Evolutionary conservation across 2,113 vertebrate genomes (phyloP).

Genomic region (Trinectes maculatus): DNA sequence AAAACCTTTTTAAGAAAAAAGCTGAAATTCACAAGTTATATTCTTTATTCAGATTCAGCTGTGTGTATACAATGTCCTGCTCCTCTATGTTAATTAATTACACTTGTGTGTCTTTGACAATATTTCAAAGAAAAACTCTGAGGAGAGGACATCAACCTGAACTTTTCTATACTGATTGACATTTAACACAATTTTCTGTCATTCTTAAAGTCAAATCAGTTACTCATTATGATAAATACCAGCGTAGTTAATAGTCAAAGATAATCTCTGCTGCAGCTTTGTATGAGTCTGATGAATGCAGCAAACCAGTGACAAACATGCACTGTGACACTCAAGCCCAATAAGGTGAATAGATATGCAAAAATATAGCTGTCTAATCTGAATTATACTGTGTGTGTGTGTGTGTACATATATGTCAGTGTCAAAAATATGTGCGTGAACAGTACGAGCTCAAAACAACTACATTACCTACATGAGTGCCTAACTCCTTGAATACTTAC

Average conservation of each 20-base stretch:
- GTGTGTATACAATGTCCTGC: no score
- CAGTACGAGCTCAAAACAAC: background rate
- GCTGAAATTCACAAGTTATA: no score
- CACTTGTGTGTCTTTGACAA: no score
- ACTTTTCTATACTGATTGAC: no score
- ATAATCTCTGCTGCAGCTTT: background rate
- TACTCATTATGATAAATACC: background rate
- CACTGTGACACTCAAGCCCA: background rate
- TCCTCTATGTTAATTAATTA: no score
- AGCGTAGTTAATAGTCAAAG: background rate
- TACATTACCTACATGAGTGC: background rate
- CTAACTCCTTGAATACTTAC: constrained; percentile 77
- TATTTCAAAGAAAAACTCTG: background rate
- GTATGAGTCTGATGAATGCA: background rate
- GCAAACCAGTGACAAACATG: background rate
- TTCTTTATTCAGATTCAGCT: background rate
- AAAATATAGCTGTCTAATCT: background rate
- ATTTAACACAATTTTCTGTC: no score
- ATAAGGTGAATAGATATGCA: background rate
- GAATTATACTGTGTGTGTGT: no score
- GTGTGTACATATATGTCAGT: background rate
- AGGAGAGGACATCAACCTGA: no score
- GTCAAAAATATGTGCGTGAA: background rate
- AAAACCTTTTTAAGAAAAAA: no score
- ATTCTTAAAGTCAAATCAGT: no score